phyloP scores from a whole-genome alignment of 2,888 invertebrate genomes.

The Anoplius nigerrimus region DNA sequence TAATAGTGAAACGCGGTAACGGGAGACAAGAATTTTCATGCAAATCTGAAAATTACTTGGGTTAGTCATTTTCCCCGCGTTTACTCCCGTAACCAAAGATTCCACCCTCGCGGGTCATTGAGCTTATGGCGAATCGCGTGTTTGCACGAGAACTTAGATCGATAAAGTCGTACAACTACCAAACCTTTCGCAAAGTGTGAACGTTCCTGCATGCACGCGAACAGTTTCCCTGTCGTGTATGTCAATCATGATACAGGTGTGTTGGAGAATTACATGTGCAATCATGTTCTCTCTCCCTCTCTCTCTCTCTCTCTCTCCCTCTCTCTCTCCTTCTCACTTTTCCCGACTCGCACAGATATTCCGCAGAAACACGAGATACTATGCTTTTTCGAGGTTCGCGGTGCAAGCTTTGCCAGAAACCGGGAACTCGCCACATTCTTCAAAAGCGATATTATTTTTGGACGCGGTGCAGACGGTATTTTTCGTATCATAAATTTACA shows the following conservation, averaged over 20 bases:
- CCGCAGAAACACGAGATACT: no score
- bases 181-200: neutral
- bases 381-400: no score
- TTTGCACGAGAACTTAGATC: constrained; percentile 44
- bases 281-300: neutral
- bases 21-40: neutral
- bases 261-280: neutral
- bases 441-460: no score
- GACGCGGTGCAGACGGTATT: no score
- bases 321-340: neutral
- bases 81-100: constrained; percentile 32
- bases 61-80: constrained; percentile 16
- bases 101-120: constrained; percentile 60
- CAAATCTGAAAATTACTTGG: no score
- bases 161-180: constrained; percentile 29
- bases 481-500: no score
- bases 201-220: constrained; percentile 1
- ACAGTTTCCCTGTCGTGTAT: neutral
- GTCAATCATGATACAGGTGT: neutral
- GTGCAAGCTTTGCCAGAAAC: no score
- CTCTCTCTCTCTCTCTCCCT: neutral
- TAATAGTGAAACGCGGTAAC: neutral
- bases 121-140: constrained; percentile 62
- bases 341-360: neutral
- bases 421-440: no score